Evolutionary conservation across 2,888 invertebrate genomes (phyloP).

Genomic region (Standfussiana lucernea): DNA sequence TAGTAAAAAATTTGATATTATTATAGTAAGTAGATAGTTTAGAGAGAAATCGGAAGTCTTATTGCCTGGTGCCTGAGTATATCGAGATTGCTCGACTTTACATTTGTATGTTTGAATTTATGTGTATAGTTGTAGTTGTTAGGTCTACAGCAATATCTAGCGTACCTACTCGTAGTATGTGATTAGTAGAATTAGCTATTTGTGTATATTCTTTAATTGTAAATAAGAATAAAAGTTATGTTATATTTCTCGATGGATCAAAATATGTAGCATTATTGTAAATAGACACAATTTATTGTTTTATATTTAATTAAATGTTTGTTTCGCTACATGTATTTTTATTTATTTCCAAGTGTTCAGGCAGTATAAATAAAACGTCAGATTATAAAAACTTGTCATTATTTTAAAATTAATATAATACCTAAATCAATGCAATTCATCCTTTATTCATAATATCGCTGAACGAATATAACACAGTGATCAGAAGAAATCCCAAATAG

Average conservation of each 20-base stretch:
- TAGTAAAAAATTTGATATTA: too few relatives aligned
- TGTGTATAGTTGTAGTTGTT: slow-evolving; percentile 27
- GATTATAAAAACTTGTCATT: slow-evolving; percentile 70
- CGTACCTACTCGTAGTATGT: slow-evolving; percentile 45
- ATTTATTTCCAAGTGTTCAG: not conserved
- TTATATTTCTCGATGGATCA: slow-evolving; percentile 22
- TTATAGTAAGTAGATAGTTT: slow-evolving; percentile 30
- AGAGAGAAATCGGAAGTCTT: slow-evolving; percentile 52
- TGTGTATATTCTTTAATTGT: slow-evolving; percentile 27
- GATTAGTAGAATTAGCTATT: slow-evolving; percentile 42
- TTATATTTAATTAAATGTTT: slow-evolving; percentile 38
- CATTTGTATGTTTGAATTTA: slow-evolving; percentile 49
- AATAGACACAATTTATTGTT: slow-evolving; percentile 34
- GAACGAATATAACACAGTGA: slow-evolving; percentile 53
- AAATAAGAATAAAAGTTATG: slow-evolving; percentile 17
- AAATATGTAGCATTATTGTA: slow-evolving; percentile 40
- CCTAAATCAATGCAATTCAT: slow-evolving; percentile 72
- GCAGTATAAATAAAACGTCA: slow-evolving; percentile 70
- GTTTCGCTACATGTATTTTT: slow-evolving; percentile 24
- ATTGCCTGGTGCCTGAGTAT: slow-evolving; percentile 61
- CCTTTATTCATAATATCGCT: slow-evolving; percentile 62
- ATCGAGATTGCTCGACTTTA: slow-evolving; percentile 48
- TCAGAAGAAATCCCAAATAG: slow-evolving; percentile 32
- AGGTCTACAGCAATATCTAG: slow-evolving; percentile 25
- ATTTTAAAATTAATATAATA: slow-evolving; percentile 72